A percentile compares a stretch with the other conserved stretches of the same genome.
Conservation (phyloP, 1,140 invertebrate species). For the honey bee (Apis mellifera) region DNA sequence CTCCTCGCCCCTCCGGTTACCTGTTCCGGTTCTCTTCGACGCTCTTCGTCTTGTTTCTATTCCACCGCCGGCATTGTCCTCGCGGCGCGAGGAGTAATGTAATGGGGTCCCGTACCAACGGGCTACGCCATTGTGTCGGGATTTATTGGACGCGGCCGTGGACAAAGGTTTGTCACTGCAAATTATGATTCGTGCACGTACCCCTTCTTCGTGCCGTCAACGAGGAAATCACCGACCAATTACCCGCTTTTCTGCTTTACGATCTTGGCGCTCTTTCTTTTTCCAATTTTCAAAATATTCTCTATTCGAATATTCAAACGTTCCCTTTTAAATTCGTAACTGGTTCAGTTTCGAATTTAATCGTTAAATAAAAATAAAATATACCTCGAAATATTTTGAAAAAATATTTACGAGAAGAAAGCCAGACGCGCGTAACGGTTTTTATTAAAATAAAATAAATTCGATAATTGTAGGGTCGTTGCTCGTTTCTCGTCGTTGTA, state of each 20-base stretch:
- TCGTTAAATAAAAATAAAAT: no score
- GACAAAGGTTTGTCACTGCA: conserved; percentile 54
- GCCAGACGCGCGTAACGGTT: no score
- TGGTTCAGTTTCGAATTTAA: no score
- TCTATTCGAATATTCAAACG: no score
- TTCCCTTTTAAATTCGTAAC: no score
- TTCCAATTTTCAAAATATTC: no score
- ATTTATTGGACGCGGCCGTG: conserved; percentile 44
- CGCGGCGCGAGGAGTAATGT: conserved; percentile 33
- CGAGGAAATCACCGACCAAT: conserved; percentile 49
- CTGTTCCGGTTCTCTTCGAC: conserved; percentile 4
- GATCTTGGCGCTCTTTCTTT: not conserved
- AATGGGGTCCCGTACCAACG: conserved; percentile 42
- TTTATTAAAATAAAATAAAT: no score
- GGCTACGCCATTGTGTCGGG: conserved; percentile 46
- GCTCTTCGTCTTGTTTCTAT: conserved; percentile 41
- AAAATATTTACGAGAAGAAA: no score
- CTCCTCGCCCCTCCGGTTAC: not conserved
- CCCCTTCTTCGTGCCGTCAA: not conserved
- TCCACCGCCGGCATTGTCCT: conserved; percentile 37
- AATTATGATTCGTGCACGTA: conserved; percentile 49
- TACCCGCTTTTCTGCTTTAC: conserved; percentile 29
- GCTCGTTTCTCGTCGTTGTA: no score
- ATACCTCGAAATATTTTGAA: no score
- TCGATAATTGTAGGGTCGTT: no score